Conservation (phyloP, 1,140 invertebrate genomes). For the Caerostris extrusa region DNA sequence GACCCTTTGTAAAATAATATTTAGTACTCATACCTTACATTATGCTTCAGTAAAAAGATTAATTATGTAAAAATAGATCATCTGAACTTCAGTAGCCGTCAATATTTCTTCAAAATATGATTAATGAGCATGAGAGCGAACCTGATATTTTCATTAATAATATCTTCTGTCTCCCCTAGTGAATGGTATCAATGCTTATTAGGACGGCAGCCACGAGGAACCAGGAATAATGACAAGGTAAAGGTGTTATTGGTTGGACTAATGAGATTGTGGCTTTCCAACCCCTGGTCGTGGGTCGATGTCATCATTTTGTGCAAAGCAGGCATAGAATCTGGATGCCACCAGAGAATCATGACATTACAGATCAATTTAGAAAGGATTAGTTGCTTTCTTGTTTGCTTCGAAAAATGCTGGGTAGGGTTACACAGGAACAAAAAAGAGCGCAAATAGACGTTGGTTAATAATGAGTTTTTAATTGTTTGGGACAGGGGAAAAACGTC, state of each 20-base stretch:
- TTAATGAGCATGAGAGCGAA: too few species aligned
- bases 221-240: not conserved
- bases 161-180: not conserved
- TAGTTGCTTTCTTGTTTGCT: not conserved
- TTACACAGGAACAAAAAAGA: not conserved
- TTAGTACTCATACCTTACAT: not conserved
- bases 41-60: not conserved
- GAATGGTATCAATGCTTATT: not conserved
- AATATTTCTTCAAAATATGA: not conserved
- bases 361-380: conserved; percentile 9
- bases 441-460: not conserved
- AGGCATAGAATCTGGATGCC: not conserved
- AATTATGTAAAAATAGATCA: not conserved
- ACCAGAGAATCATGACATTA: not conserved
- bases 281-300: not conserved
- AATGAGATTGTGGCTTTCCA: not conserved
- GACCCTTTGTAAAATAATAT: not conserved
- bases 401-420: not conserved
- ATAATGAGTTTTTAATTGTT: not conserved
- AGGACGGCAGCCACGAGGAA: not conserved
- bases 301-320: not conserved
- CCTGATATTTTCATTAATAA: not conserved
- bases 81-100: not conserved
- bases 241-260: not conserved
- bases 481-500: too few species aligned